A percentile compares a stretch with the other conserved stretches of the same genome.
These are phyloP conservation scores for Stenurella melanura DNA, from an alignment of 2,888 invertebrate species.

Conservation along the genomic window DNA sequence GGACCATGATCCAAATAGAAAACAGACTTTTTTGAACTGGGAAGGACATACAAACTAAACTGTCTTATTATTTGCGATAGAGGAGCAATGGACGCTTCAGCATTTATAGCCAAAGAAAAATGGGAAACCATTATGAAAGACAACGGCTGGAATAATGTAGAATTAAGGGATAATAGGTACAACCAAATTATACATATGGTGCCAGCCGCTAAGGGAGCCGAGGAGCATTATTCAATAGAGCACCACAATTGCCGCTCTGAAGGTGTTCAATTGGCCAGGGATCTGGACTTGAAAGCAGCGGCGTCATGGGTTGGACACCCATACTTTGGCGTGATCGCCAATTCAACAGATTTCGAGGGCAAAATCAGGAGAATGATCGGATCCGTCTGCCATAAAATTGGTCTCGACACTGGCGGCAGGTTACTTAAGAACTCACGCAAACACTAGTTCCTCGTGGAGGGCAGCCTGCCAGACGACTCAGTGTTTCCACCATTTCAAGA, in stretches of 20 bases:
- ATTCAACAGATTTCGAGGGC: slow-evolving; percentile 96
- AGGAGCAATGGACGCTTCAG: slow-evolving; percentile 98
- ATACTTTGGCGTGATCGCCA: slow-evolving; percentile 99
- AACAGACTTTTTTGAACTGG: slow-evolving; percentile 95
- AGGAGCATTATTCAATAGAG: slow-evolving; percentile 97
- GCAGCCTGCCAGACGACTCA: slow-evolving; percentile 80
- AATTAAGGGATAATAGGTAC: slow-evolving; percentile 93
- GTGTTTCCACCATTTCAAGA: slow-evolving; percentile 94
- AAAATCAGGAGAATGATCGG: slow-evolving; percentile 97
- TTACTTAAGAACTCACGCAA: slow-evolving; percentile 94
- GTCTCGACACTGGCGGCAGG: slow-evolving; percentile 95
- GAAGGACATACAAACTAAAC: slow-evolving; percentile 87
- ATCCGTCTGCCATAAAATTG: slow-evolving; percentile 92
- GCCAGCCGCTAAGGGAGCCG: slow-evolving; percentile 99
- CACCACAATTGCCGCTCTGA: slow-evolving; percentile 97
- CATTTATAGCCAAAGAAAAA: slow-evolving; percentile 92
- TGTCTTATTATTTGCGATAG: slow-evolving; percentile 99
- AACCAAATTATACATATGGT: slow-evolving; percentile 98
- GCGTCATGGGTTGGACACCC: slow-evolving; percentile 99
- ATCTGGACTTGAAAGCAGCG: slow-evolving; percentile 93
- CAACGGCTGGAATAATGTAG: slow-evolving; percentile 94
- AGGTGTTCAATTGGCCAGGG: slow-evolving; percentile 90
- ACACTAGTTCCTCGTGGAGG: slow-evolving; percentile 93
- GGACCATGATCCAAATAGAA: slow-evolving; percentile 98
- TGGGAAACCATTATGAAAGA: slow-evolving; percentile 91